Evolutionary conservation across 1,140 invertebrate genomes (phyloP).

Genomic region (Orchesella cincta): DNA sequence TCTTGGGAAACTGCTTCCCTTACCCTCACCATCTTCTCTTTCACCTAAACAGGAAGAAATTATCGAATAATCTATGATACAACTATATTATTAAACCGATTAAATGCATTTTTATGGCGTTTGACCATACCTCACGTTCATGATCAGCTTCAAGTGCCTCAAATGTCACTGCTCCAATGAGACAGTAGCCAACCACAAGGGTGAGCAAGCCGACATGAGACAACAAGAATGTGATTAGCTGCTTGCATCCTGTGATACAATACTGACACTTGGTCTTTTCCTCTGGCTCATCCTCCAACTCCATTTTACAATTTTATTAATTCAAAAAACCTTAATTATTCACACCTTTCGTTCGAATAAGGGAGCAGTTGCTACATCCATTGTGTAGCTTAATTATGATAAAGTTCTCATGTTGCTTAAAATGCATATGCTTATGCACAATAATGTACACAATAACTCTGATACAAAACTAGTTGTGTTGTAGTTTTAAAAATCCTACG

Average conservation of each 20-base stretch:
- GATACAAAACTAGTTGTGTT: no score
- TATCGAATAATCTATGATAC: neutral
- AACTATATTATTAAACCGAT: neutral
- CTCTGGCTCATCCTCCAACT: conserved; percentile 46
- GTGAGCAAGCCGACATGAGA: conserved; percentile 84
- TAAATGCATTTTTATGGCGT: neutral
- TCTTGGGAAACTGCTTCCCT: conserved; percentile 73
- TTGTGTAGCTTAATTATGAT: no score
- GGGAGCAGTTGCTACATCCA: no score
- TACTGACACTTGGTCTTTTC: conserved; percentile 46
- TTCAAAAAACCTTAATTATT: no score
- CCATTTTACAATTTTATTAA: neutral
- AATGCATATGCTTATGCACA: no score
- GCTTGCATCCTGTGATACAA: conserved; percentile 47
- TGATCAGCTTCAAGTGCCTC: conserved; percentile 55
- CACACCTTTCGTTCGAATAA: no score
- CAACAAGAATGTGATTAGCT: conserved; percentile 79
- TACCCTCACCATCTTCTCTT: conserved; percentile 72
- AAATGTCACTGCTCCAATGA: conserved; percentile 82
- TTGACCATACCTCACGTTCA: conserved; percentile 30
- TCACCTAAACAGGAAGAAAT: conserved; percentile 61
- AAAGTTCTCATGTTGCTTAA: no score
- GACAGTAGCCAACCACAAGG: conserved; percentile 82
- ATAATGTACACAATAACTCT: no score
- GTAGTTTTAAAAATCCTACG: no score